These are phyloP conservation scores for Tupiocoris notatus DNA, from an alignment of 2,888 invertebrate genomes.

Conservation along the genomic window DNA sequence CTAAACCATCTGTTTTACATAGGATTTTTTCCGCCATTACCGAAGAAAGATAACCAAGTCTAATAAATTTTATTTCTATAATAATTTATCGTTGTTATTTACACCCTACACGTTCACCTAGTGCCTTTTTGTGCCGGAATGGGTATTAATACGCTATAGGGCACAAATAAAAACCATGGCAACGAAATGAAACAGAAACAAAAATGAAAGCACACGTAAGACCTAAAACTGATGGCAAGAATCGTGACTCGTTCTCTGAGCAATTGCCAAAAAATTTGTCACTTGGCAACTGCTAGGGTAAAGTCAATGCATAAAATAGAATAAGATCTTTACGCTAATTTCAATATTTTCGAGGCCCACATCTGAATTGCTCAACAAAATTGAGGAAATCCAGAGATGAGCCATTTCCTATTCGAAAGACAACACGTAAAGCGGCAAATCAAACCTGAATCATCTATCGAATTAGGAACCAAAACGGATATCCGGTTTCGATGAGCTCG, in stretches of 20 bases:
- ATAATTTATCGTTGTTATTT: neutral
- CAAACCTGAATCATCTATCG: neutral
- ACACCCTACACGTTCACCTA: neutral
- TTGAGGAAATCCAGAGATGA: constrained; percentile 48
- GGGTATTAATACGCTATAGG: neutral
- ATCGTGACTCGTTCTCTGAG: too few relatives aligned
- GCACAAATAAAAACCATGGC: neutral
- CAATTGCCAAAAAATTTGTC: too few relatives aligned
- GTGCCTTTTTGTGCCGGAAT: neutral
- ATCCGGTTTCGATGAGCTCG: too few relatives aligned
- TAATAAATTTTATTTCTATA: neutral
- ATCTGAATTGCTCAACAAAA: constrained; percentile 48
- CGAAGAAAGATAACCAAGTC: neutral
- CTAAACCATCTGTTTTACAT: constrained; percentile 9
- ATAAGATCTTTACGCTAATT: too few relatives aligned
- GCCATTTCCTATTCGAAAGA: neutral
- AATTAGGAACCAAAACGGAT: neutral
- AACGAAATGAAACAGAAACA: neutral
- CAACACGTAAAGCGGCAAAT: constrained; percentile 4
- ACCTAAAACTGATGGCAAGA: neutral
- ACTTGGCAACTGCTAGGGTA: too few relatives aligned
- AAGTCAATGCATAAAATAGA: too few relatives aligned
- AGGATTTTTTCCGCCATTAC: neutral
- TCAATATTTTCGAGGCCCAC: constrained; percentile 43
- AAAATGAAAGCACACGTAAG: neutral